These are phyloP conservation scores for Cheumatopsyche charites DNA, from an alignment of 1,140 invertebrate genomes.

Conservation along the genomic window DNA sequence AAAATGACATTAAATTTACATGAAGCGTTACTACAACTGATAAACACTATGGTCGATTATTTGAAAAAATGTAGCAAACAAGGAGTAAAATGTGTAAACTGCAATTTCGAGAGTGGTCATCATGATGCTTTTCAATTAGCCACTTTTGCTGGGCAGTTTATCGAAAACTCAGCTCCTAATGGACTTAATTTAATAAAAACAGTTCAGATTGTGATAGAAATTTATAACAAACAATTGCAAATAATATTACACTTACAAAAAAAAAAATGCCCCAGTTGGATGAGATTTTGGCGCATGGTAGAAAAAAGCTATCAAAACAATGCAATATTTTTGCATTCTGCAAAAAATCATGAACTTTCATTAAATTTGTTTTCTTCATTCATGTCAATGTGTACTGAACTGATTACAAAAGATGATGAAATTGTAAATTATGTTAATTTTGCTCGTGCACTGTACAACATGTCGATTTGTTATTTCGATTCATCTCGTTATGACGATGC, in stretches of 20 bases:
- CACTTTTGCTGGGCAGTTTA: neutral
- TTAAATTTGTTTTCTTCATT: conserved; percentile 28
- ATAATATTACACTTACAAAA: neutral
- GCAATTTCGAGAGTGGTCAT: neutral
- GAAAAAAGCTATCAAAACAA: conserved; percentile 39
- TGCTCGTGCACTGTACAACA: conserved; percentile 40
- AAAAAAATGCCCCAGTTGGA: conserved; percentile 40
- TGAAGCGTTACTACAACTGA: neutral
- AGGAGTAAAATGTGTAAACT: conserved; percentile 8
- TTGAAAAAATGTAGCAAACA: neutral
- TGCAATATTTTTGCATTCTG: conserved; percentile 38
- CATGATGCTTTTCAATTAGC: conserved; percentile 26
- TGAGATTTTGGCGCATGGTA: conserved; percentile 35
- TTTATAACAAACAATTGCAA: neutral
- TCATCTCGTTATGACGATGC: conserved; percentile 29
- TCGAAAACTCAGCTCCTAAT: neutral
- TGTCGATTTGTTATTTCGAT: conserved; percentile 43
- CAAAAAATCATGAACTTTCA: conserved; percentile 20
- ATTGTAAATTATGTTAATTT: conserved; percentile 30
- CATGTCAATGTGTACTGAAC: conserved; percentile 7
- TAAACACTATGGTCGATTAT: neutral
- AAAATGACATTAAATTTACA: neutral
- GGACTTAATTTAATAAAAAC: neutral
- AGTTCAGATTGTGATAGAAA: neutral
- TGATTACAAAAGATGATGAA: conserved; percentile 27